Evolutionary conservation across 30 jellyfish, hydroid and myxozoan species (phyloP).

Genomic region (Clytia hemisphaerica): DNA sequence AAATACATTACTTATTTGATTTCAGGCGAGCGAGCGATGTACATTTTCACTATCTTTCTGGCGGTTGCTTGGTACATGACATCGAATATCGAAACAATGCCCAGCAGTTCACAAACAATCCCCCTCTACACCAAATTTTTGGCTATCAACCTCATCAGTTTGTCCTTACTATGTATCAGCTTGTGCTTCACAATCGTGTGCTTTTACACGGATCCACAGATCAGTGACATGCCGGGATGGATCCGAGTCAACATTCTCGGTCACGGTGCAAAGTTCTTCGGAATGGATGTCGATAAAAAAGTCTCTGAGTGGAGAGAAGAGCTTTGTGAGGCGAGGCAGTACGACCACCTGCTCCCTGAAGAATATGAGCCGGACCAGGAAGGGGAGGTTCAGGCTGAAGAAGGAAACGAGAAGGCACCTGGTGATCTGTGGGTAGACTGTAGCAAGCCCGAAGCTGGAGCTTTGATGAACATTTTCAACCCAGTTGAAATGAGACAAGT

Average conservation of each 20-base stretch:
- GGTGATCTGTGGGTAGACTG: neutral
- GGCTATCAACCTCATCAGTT: conserved; percentile 54
- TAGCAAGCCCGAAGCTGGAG: neutral
- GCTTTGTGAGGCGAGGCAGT: conserved; percentile 29
- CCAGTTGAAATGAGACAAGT: neutral
- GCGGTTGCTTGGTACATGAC: conserved; percentile 87
- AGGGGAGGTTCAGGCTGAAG: too few relatives aligned
- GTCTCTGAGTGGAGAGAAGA: conserved; percentile 6
- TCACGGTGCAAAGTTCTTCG: conserved; percentile 49
- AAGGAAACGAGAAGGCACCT: neutral
- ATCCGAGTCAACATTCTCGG: conserved; percentile 57
- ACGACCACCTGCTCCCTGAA: too few relatives aligned
- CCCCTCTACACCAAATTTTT: conserved; percentile 78
- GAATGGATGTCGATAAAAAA: conserved; percentile 20
- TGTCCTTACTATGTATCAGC: conserved; percentile 61
- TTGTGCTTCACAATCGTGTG: conserved; percentile 78
- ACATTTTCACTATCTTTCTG: conserved; percentile 73
- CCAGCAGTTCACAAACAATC: conserved; percentile 92
- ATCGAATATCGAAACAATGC: conserved; percentile 66
- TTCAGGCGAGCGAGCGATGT: conserved; percentile 83
- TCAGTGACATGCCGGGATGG: conserved; percentile 82
- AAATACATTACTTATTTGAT: too few relatives aligned
- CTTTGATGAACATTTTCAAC: neutral
- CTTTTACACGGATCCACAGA: conserved; percentile 72
- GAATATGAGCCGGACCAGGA: too few relatives aligned